These are phyloP conservation scores for Ochotona curzoniae DNA, from an alignment of 2,113 vertebrate genomes.

Conservation along the genomic window DNA sequence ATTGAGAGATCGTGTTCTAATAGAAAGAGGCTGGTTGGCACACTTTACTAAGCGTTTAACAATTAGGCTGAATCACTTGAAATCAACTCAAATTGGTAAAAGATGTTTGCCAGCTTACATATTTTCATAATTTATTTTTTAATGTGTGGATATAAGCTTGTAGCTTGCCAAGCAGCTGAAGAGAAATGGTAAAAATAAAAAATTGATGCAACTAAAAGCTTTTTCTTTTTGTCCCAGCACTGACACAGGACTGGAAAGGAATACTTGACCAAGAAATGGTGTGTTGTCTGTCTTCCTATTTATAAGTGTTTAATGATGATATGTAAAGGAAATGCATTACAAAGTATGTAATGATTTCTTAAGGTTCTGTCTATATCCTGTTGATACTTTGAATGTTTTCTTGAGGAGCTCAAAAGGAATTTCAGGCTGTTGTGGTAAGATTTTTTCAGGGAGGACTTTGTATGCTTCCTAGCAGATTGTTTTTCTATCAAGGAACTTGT, in stretches of 20 bases:
- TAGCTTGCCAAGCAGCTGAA: conserved; percentile 32
- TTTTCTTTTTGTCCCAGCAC: background rate
- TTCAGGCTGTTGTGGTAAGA: background rate
- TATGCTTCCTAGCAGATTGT: background rate
- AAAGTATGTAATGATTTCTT: conserved; percentile 39
- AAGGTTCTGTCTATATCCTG: background rate
- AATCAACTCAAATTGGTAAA: conserved; percentile 52
- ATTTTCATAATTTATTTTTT: conserved; percentile 49
- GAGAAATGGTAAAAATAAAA: conserved; percentile 56
- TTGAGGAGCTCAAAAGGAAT: conserved; percentile 28
- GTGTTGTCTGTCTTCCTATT: conserved; percentile 5
- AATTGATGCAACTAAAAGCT: background rate
- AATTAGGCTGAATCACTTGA: conserved; percentile 59
- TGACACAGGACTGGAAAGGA: background rate
- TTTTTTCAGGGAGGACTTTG: conserved; percentile 33
- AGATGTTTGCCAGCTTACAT: conserved; percentile 29
- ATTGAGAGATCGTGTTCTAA: conserved; percentile 28
- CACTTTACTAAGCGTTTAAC: conserved; percentile 50
- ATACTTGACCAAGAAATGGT: background rate
- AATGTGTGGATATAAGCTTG: conserved; percentile 25
- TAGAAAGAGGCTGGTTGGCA: conserved; percentile 24
- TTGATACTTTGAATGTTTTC: background rate
- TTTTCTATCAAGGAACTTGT: background rate
- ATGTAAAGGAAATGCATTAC: conserved; percentile 33
- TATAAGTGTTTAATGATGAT: conserved; percentile 14